Evolutionary conservation across 1,140 invertebrate genomes (phyloP).

Genomic region (Araneus ventricosus): DNA sequence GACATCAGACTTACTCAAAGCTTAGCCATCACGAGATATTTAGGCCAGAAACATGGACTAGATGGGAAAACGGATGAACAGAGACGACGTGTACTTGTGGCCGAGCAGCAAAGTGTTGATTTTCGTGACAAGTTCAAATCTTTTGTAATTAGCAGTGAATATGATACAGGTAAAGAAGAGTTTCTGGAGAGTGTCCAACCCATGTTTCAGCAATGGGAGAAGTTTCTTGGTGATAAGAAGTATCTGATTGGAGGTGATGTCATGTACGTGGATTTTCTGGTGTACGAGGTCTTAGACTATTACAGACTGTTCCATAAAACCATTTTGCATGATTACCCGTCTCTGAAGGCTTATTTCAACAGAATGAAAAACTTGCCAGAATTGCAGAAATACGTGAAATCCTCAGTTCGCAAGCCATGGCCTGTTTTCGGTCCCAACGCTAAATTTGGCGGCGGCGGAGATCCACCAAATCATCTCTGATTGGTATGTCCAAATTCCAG

Average conservation of each 20-base stretch:
- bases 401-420: no score
- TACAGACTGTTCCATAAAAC: no score
- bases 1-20: slow-evolving; percentile 79
- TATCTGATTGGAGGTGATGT: slow-evolving; percentile 81
- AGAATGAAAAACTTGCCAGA: no score
- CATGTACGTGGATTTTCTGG: slow-evolving; percentile 82
- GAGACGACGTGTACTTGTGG: slow-evolving; percentile 80
- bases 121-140: slow-evolving; percentile 79
- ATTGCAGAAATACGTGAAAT: no score
- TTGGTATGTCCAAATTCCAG: no score
- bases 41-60: slow-evolving; percentile 79
- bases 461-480: no score
- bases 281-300: slow-evolving; percentile 82
- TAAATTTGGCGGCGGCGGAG: no score
- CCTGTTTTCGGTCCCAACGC: no score
- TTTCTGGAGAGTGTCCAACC: slow-evolving; percentile 77
- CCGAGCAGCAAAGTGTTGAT: slow-evolving; percentile 81
- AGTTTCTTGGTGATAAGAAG: slow-evolving; percentile 80
- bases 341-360: no score
- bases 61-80: slow-evolving; percentile 79
- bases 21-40: slow-evolving; percentile 81
- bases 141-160: slow-evolving; percentile 25
- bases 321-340: no score
- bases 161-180: slow-evolving; percentile 69
- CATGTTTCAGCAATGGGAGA: slow-evolving; percentile 79